A percentile compares a stretch with the other conserved stretches of the same genome.
Conservation (phyloP, 2,888 invertebrate genomes). For the Anthophora plumipes region DNA sequence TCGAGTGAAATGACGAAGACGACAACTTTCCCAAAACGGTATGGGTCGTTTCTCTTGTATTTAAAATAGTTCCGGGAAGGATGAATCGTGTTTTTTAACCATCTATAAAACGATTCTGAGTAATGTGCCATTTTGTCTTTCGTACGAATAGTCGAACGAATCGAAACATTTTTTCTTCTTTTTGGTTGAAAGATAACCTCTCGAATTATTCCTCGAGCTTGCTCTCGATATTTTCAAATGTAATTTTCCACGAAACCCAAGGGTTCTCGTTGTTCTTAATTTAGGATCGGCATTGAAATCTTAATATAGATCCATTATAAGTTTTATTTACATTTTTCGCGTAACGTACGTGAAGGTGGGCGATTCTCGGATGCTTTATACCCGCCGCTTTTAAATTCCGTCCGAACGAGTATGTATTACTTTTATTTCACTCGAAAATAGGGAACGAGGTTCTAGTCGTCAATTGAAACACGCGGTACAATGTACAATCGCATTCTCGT, state of each 20-base stretch:
- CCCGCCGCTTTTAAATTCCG: background rate
- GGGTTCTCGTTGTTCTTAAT: conserved; percentile 24
- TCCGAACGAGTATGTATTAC: background rate
- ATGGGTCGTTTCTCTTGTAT: conserved; percentile 22
- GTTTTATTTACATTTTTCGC: background rate
- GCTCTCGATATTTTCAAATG: background rate
- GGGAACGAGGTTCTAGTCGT: no score
- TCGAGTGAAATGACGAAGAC: conserved; percentile 18
- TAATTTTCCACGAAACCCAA: background rate
- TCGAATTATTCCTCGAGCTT: background rate
- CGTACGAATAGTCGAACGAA: background rate
- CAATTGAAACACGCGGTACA: conserved; percentile 9
- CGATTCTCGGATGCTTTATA: background rate
- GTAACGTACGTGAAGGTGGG: background rate
- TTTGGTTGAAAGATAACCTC: background rate
- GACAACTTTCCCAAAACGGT: conserved; percentile 12
- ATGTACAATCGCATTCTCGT: conserved; percentile 9
- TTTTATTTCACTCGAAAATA: no score
- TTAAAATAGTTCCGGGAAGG: conserved; percentile 55
- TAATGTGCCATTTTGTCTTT: conserved; percentile 1
- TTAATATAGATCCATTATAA: conserved; percentile 9
- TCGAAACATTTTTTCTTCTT: background rate
- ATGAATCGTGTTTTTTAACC: background rate
- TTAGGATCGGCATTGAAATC: conserved; percentile 6
- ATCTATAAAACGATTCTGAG: conserved; percentile 17